Percentiles rank a stretch among this genome's conserved stretches.
phyloP scores from a whole-genome alignment of 2,888 invertebrate genomes.

The Leptinotarsa tumamoca region DNA sequence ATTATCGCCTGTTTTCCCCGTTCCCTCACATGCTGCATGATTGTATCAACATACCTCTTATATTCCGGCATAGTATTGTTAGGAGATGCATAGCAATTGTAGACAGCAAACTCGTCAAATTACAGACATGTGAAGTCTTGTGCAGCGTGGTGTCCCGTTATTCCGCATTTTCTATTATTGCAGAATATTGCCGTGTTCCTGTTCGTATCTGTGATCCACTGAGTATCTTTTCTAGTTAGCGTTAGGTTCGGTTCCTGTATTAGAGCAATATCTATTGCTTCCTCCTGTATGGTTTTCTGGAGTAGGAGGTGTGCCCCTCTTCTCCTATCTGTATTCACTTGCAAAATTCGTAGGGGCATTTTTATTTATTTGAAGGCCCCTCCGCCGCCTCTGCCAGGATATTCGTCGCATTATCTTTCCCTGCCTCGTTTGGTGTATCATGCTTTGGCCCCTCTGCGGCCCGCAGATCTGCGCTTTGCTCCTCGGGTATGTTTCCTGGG shows the following conservation, averaged over 20 bases:
- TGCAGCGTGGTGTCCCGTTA: background rate
- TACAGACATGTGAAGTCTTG: background rate
- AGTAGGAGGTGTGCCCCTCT: conserved; percentile 32
- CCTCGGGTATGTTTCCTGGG: no score
- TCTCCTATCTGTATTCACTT: conserved; percentile 37
- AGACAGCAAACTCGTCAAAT: background rate
- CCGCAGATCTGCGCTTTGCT: no score
- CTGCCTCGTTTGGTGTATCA: background rate
- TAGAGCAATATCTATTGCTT: conserved; percentile 31
- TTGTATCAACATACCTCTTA: background rate
- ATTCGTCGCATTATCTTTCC: background rate
- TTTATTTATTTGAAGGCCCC: background rate
- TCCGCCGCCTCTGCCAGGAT: no score
- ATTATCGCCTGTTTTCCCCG: conserved; percentile 1
- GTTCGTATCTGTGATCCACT: background rate
- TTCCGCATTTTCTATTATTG: background rate
- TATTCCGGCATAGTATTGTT: background rate
- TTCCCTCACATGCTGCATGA: conserved; percentile 18
- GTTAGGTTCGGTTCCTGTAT: conserved; percentile 40
- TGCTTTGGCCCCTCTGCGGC: background rate
- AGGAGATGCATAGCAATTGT: conserved; percentile 13
- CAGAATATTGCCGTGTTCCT: background rate
- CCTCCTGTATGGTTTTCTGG: conserved; percentile 19
- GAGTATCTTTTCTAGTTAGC: background rate
- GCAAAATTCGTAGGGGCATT: conserved; percentile 19